phyloP scores from a whole-genome alignment of 2,888 invertebrate species.

The Drosophila meridionalis region DNA sequence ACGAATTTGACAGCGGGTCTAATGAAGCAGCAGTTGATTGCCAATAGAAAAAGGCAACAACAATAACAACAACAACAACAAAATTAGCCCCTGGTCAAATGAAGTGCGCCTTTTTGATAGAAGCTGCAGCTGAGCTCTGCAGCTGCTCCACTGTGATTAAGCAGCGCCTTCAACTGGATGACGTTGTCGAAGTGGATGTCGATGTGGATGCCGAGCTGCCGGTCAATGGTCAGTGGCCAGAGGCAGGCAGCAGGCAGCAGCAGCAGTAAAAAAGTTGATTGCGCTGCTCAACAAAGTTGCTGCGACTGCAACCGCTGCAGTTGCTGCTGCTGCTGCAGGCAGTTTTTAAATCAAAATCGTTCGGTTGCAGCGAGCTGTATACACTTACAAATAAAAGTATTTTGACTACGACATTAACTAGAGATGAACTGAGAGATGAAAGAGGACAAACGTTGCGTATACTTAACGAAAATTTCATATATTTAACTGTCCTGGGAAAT shows the following conservation, averaged over 20 bases:
- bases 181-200: conserved; percentile 37
- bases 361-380: conserved; percentile 16
- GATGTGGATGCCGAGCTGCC: conserved; percentile 50
- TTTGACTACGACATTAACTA: neutral
- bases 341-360: conserved; percentile 75
- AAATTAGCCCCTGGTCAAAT: conserved; percentile 51
- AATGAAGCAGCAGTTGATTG: conserved; percentile 43
- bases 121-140: conserved; percentile 24
- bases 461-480: neutral
- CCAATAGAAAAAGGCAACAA: conserved; percentile 33
- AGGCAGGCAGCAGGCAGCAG: conserved; percentile 28
- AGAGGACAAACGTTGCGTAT: neutral
- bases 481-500: no score
- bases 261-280: conserved; percentile 53
- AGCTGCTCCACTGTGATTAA: conserved; percentile 72
- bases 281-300: conserved; percentile 31
- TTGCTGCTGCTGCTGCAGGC: conserved; percentile 47
- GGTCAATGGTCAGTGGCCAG: conserved; percentile 74
- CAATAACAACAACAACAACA: conserved; percentile 33
- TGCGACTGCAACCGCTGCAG: conserved; percentile 17
- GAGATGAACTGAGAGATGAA: neutral
- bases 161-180: conserved; percentile 58
- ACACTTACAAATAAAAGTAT: conserved; percentile 7
- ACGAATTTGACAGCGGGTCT: conserved; percentile 54
- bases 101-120: conserved; percentile 50